phyloP scores from a whole-genome alignment of 2,113 vertebrate species.

The Eleginops maclovinus region DNA sequence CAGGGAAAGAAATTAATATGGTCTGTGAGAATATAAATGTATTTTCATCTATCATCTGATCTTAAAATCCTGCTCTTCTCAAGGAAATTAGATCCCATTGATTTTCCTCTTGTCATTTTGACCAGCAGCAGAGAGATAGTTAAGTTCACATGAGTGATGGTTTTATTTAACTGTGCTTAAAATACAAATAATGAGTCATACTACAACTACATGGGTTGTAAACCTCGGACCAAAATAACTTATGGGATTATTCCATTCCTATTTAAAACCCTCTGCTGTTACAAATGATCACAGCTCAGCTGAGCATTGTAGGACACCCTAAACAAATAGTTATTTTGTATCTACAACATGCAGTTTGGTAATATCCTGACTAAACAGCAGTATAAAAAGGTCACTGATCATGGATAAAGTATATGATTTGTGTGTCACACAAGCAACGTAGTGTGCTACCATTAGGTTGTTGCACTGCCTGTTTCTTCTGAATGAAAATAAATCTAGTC shows the following conservation, averaged over 20 bases:
- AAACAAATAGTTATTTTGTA: background rate
- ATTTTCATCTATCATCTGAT: slow-evolving; percentile 54
- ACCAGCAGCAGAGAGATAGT: slow-evolving; percentile 30
- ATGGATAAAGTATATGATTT: background rate
- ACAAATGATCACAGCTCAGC: background rate
- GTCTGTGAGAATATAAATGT: slow-evolving; percentile 57
- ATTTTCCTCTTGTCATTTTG: slow-evolving; percentile 56
- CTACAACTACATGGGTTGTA: slow-evolving; percentile 8
- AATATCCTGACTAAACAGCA: background rate
- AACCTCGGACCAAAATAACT: slow-evolving; percentile 10
- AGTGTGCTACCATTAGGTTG: background rate
- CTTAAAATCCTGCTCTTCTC: slow-evolving; percentile 44
- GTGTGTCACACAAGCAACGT: background rate
- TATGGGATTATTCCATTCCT: slow-evolving; percentile 7
- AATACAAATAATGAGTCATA: slow-evolving; percentile 24
- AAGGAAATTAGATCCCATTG: slow-evolving; percentile 63
- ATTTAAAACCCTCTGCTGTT: background rate
- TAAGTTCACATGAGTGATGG: background rate
- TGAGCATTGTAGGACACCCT: background rate
- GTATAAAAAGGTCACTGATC: background rate
- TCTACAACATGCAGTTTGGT: background rate
- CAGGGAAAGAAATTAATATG: slow-evolving; percentile 60
- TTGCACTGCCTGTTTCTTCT: background rate
- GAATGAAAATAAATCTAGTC: background rate
- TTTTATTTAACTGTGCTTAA: slow-evolving; percentile 22